phyloP scores from a whole-genome alignment of 2,113 vertebrate species.

The Leucoraja erinaceus region DNA sequence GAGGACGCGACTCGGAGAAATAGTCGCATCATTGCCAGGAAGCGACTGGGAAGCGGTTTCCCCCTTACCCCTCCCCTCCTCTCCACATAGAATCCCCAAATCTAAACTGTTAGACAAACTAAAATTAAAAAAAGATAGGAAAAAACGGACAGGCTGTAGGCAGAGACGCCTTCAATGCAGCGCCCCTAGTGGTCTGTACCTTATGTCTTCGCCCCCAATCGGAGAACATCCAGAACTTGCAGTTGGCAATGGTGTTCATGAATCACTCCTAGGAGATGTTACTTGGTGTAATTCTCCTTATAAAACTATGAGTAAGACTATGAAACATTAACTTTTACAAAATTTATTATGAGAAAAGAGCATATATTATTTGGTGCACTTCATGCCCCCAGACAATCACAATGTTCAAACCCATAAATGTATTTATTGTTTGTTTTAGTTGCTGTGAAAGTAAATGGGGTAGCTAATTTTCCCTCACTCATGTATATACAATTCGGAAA shows the following conservation, averaged over 20 bases:
- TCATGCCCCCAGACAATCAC: not conserved
- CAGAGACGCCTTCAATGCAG: too few relatives aligned
- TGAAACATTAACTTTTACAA: not conserved
- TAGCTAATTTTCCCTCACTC: not conserved
- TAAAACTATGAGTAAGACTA: not conserved
- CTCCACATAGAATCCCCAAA: too few relatives aligned
- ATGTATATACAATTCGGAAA: too few relatives aligned
- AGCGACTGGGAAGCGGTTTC: too few relatives aligned
- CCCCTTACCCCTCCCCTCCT: too few relatives aligned
- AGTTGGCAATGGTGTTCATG: not conserved
- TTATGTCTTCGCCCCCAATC: not conserved
- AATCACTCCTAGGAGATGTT: not conserved
- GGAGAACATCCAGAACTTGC: not conserved
- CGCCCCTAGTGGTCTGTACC: too few relatives aligned
- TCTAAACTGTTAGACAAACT: too few relatives aligned
- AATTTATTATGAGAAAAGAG: not conserved
- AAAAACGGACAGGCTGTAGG: too few relatives aligned
- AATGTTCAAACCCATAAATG: not conserved
- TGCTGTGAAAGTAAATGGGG: not conserved
- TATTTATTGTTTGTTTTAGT: not conserved
- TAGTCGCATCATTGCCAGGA: too few relatives aligned
- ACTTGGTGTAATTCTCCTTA: not conserved
- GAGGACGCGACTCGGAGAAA: too few relatives aligned
- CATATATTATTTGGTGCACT: not conserved
- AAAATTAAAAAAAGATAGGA: too few relatives aligned